Conservation (phyloP, 2,113 vertebrate genomes). For the Cavia porcellus region DNA sequence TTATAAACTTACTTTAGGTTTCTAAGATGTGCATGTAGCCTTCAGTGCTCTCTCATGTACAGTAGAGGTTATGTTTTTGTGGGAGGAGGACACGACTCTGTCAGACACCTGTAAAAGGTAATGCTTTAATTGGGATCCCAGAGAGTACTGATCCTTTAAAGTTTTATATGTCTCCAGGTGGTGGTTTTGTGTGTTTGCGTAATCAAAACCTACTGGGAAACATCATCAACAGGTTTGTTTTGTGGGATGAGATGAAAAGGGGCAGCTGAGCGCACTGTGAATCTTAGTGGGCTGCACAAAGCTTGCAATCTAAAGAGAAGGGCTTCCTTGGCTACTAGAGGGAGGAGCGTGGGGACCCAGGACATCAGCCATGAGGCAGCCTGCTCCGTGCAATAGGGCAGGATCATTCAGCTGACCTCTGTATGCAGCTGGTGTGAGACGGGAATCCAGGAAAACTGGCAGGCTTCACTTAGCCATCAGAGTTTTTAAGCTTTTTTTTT, state of each 20-base stretch:
- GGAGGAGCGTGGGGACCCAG: neutral
- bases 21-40: neutral
- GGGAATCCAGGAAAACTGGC: neutral
- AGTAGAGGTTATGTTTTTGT: neutral
- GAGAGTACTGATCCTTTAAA: neutral
- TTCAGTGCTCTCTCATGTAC: neutral
- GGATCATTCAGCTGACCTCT: neutral
- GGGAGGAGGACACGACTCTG: neutral
- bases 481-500: constrained; percentile 11
- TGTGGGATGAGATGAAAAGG: neutral
- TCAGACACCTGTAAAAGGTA: neutral
- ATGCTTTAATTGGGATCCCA: neutral
- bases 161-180: neutral
- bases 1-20: neutral
- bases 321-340: neutral
- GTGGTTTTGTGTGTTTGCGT: neutral
- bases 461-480: neutral
- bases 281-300: neutral
- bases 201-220: neutral
- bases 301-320: neutral
- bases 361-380: neutral
- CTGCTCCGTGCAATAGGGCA: too few relatives aligned
- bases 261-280: neutral
- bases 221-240: neutral
- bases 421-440: neutral